phyloP scores from a whole-genome alignment of 1,140 invertebrate genomes.

The Eubasilissa regina region DNA sequence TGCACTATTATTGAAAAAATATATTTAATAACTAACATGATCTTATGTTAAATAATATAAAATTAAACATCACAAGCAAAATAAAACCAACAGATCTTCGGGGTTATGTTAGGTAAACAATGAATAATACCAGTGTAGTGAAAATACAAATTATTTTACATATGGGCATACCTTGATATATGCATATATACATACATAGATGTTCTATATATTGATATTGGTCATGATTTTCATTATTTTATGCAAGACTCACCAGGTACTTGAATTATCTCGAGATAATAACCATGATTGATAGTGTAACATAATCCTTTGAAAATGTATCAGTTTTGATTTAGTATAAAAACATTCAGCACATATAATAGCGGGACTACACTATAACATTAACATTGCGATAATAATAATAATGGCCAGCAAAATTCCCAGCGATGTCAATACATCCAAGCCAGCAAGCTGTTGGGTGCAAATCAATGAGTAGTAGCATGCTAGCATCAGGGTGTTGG shows the following conservation, averaged over 20 bases:
- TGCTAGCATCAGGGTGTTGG: conserved; percentile 75
- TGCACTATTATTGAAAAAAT: conserved; percentile 5
- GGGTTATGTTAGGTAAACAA: neutral
- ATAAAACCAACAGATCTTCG: conserved; percentile 6
- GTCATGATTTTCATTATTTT: too few relatives aligned
- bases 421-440: conserved; percentile 79
- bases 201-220: too few relatives aligned
- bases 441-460: conserved; percentile 75
- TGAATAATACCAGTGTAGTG: neutral
- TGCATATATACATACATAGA: too few relatives aligned
- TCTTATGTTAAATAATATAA: conserved; percentile 8
- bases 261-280: too few relatives aligned
- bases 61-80: conserved; percentile 19
- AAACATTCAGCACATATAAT: conserved; percentile 20
- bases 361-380: conserved; percentile 63
- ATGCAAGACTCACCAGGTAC: too few relatives aligned
- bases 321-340: conserved; percentile 29
- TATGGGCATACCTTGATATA: too few relatives aligned
- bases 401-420: conserved; percentile 80
- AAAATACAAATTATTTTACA: neutral
- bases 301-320: neutral
- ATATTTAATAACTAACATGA: neutral
- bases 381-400: conserved; percentile 78
- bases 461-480: conserved; percentile 78
- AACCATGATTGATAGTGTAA: too few relatives aligned